Evolutionary conservation across 2,797 vertebrate genomes (phyloP).

Genomic region (Coregonus sp.): DNA sequence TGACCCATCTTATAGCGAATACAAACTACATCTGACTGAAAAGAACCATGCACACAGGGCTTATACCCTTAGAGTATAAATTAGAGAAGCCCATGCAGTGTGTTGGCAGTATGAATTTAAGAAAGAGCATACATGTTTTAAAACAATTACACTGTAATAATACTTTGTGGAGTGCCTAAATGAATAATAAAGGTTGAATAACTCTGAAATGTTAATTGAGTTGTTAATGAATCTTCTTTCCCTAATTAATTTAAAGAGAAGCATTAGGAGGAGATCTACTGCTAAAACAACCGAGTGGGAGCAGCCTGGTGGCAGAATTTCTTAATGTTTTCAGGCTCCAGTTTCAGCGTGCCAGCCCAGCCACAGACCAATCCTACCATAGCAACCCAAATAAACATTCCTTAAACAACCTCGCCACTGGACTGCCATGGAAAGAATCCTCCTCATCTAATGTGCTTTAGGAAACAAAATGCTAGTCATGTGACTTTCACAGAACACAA

Average conservation of each 20-base stretch:
- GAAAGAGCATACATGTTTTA: neutral
- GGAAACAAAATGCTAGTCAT: constrained; percentile 36
- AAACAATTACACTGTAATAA: constrained; percentile 27
- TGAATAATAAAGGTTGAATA: constrained; percentile 32
- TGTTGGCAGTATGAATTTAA: neutral
- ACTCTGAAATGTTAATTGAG: constrained; percentile 54
- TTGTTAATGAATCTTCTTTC: constrained; percentile 58
- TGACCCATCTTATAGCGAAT: neutral
- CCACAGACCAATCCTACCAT: constrained; percentile 67
- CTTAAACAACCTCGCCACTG: constrained; percentile 37
- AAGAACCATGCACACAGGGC: neutral
- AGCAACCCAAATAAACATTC: constrained; percentile 76
- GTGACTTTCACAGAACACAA: constrained; percentile 8
- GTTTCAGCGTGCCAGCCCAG: constrained; percentile 55
- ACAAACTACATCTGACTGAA: no score
- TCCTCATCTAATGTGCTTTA: constrained; percentile 32
- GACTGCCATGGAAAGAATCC: constrained; percentile 44
- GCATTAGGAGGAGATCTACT: constrained; percentile 37
- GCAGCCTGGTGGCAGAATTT: constrained; percentile 31
- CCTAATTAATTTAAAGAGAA: constrained; percentile 53
- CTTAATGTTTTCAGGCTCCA: constrained; percentile 54
- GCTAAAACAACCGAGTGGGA: constrained; percentile 9
- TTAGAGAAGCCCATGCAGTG: neutral
- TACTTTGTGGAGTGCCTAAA: constrained; percentile 34
- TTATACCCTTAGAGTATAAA: neutral